These are phyloP conservation scores for Drosophila melanica DNA, from an alignment of 1,140 invertebrate species.

Conservation along the genomic window DNA sequence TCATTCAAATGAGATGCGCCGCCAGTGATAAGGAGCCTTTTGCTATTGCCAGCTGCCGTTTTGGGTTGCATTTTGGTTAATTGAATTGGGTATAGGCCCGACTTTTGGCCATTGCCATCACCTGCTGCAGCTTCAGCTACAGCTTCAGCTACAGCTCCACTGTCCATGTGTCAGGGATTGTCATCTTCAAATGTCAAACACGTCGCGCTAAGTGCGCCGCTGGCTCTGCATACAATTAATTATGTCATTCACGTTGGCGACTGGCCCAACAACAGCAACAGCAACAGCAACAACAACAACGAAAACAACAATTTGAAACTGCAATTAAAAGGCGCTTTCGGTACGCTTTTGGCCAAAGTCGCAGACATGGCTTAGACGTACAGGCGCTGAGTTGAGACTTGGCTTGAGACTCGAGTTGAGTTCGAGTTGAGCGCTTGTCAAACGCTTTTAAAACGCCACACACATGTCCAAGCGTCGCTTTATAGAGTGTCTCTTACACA, in stretches of 20 bases:
- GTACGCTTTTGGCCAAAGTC: constrained; percentile 10
- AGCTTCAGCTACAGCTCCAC: neutral
- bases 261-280: neutral
- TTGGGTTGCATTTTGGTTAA: constrained; percentile 62
- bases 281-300: neutral
- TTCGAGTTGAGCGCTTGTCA: constrained; percentile 74
- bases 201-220: constrained; percentile 71
- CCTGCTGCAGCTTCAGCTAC: constrained; percentile 22
- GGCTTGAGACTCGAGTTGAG: constrained; percentile 25
- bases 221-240: constrained; percentile 76
- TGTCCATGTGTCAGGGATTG: constrained; percentile 49
- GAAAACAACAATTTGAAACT: constrained; percentile 44
- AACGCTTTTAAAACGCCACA: constrained; percentile 82
- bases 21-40: constrained; percentile 30
- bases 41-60: constrained; percentile 26
- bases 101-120: constrained; percentile 30
- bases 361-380: constrained; percentile 33
- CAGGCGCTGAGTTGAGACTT: constrained; percentile 40
- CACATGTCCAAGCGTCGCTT: constrained; percentile 62
- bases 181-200: constrained; percentile 80
- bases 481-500: constrained; percentile 46
- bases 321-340: constrained; percentile 82
- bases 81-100: constrained; percentile 52
- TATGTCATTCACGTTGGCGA: constrained; percentile 81
- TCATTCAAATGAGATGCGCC: constrained; percentile 64